phyloP scores from a whole-genome alignment of 2,888 invertebrate species.

The Smittia sp. region DNA sequence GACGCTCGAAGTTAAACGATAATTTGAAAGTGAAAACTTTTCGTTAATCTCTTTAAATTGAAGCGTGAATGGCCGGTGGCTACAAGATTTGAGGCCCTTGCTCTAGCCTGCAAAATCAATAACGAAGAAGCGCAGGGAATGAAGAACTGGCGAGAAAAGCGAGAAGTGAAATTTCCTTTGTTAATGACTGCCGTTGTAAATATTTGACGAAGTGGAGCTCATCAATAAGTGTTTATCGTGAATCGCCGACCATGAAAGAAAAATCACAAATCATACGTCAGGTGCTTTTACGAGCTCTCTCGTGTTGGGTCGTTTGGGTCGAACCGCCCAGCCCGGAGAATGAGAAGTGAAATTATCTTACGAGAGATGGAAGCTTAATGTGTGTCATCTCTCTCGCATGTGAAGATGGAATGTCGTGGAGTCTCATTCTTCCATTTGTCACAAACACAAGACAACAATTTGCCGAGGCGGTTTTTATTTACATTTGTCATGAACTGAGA shows the following conservation, averaged over 20 bases:
- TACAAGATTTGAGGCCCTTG: too few species aligned
- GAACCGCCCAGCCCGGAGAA: background rate
- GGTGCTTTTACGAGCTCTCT: conserved; percentile 1
- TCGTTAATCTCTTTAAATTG: background rate
- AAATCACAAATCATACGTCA: background rate
- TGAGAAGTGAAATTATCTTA: conserved; percentile 7
- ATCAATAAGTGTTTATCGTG: conserved; percentile 9
- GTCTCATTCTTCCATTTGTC: conserved; percentile 11
- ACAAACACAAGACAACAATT: background rate
- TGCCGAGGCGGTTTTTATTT: conserved; percentile 24
- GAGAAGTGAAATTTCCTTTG: background rate
- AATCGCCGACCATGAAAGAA: background rate
- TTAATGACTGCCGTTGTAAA: background rate
- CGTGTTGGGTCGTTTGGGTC: background rate
- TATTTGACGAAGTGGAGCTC: background rate
- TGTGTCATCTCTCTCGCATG: conserved; percentile 5
- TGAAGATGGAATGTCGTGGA: background rate
- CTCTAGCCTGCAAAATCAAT: background rate
- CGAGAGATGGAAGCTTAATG: conserved; percentile 4
- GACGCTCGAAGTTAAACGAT: background rate
- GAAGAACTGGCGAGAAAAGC: background rate
- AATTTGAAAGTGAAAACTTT: conserved; percentile 1
- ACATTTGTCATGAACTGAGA: conserved; percentile 8
- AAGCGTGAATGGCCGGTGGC: background rate
- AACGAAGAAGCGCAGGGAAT: background rate